Conservation (phyloP, 2,113 vertebrate genomes). For the Nothoprocta pentlandii region DNA sequence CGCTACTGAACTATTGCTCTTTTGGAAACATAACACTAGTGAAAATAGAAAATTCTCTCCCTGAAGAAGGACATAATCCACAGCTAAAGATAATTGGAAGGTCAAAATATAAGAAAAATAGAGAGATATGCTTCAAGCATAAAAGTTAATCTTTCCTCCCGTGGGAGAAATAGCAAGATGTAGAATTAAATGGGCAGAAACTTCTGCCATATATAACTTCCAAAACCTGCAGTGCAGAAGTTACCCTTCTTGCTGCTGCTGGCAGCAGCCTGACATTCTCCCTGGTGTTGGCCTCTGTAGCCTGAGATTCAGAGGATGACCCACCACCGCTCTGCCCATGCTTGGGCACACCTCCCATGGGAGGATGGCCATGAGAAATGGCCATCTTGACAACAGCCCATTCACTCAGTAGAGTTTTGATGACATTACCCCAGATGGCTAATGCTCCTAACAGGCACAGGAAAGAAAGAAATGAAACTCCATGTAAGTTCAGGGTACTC, state of each 20-base stretch:
- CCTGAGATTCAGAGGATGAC: background rate
- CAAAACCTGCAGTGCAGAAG: background rate
- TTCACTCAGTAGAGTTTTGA: background rate
- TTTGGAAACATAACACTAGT: background rate
- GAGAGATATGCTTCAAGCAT: background rate
- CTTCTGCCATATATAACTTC: background rate
- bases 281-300: background rate
- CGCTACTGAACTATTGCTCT: background rate
- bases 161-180: background rate
- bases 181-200: background rate
- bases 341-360: background rate
- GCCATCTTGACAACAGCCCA: background rate
- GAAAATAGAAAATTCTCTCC: background rate
- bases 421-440: background rate
- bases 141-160: background rate
- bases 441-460: background rate
- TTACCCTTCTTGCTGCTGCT: background rate
- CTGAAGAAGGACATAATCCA: background rate
- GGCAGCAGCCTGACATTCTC: background rate
- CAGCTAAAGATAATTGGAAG: background rate
- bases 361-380: background rate
- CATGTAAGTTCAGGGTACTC: background rate
- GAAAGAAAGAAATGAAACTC: background rate
- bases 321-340: no score
- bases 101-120: background rate